Percentiles rank a stretch among this genome's conserved stretches.
Conservation (phyloP, 1,140 invertebrate species). For the Arion vulgaris region DNA sequence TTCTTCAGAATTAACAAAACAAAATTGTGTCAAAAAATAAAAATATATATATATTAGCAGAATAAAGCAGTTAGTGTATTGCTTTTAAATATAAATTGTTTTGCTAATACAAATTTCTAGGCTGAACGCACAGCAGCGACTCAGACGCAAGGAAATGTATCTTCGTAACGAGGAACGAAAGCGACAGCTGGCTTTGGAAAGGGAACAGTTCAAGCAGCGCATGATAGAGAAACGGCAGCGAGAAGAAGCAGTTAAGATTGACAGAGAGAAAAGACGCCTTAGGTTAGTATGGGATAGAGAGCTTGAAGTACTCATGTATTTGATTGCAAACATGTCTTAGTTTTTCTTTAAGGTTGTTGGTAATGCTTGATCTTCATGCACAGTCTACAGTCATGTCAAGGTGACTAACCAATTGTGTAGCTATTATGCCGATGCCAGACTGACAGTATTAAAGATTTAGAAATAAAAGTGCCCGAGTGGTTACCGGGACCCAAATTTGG, state of each 20-base stretch:
- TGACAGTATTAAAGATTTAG: no score
- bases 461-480: no score
- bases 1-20: no score
- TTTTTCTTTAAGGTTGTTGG: no score
- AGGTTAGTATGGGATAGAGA: not conserved
- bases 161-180: constrained; percentile 32
- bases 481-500: no score
- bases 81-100: not conserved
- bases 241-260: constrained; percentile 33
- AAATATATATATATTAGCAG: no score
- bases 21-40: no score
- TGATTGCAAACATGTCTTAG: no score
- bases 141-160: constrained; percentile 33
- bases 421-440: no score
- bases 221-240: constrained; percentile 26
- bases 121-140: constrained; percentile 32
- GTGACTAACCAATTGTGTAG: no score
- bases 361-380: no score
- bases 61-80: not conserved
- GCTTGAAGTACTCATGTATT: not conserved
- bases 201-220: constrained; percentile 31
- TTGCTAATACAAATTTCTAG: not conserved
- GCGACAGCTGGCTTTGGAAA: constrained; percentile 14
- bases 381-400: no score
- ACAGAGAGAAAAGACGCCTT: constrained; percentile 26